A percentile compares a stretch with the other conserved stretches of the same genome.
Evolutionary conservation across 1,140 invertebrate genomes (phyloP).

Genomic region (Sminthurides bifidus): DNA sequence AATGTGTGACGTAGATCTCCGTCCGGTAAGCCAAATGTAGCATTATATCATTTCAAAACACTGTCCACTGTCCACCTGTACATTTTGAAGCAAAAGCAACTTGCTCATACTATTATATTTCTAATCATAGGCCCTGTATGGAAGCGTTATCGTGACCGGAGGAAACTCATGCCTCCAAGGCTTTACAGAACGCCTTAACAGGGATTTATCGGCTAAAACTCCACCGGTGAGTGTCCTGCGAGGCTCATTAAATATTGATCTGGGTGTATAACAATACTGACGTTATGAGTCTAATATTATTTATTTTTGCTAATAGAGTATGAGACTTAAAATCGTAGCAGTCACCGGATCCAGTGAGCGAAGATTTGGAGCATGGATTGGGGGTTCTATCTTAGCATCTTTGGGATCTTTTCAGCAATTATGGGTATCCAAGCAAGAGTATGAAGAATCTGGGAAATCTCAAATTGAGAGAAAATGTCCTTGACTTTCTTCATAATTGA

Average conservation of each 20-base stretch:
- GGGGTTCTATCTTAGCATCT: constrained; percentile 87
- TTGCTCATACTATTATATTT: not conserved
- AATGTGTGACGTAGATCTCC: constrained; percentile 88
- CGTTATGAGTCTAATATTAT: not conserved
- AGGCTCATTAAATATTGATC: not conserved
- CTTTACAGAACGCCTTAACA: constrained; percentile 72
- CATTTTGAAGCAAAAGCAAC: not conserved
- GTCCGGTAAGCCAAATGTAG: constrained; percentile 69
- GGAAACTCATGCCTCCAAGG: constrained; percentile 76
- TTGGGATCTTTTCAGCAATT: constrained; percentile 94
- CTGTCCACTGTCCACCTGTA: not conserved
- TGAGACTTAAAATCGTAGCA: constrained; percentile 75
- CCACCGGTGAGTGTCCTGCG: constrained; percentile 50
- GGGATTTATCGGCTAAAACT: constrained; percentile 74
- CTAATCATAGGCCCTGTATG: constrained; percentile 51
- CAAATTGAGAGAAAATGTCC: constrained; percentile 89
- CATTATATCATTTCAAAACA: not conserved
- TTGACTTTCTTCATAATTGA: constrained; percentile 39
- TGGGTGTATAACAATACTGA: not conserved
- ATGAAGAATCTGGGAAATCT: constrained; percentile 83
- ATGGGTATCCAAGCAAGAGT: constrained; percentile 95
- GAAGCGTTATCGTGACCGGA: constrained; percentile 78
- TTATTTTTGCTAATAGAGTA: constrained; percentile 44
- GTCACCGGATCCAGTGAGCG: constrained; percentile 69
- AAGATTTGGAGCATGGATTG: constrained; percentile 89